Base-by-base conservation (phyloP, 2,113 vertebrate genomes). In the Cariama cristata region DNA sequence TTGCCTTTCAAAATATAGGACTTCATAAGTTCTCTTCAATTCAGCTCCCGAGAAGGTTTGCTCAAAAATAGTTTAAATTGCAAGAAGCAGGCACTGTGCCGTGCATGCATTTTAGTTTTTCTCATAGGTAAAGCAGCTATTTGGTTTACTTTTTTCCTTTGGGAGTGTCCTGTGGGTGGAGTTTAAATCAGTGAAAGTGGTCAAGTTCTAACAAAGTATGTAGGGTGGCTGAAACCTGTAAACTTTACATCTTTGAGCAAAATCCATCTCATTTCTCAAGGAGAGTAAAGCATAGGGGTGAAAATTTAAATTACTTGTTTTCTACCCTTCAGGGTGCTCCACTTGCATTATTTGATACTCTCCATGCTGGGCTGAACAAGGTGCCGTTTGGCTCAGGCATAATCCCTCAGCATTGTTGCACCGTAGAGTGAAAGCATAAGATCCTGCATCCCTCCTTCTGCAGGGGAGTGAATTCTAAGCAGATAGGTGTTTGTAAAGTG, bases 331-430 rank as follows among this genome's bases (percentile, higher is more conserved):
- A n/a, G 47, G 32, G 40, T 30, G 11, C 27, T 38, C 16, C 23
- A 16, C 42, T 19, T 50, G 72, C 11, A 5, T 17, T 13, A n/a
- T 4, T 23, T 40, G n/a, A 9, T 60, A 6, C 32, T 23, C 22
- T 8, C 1, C 0, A 16, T 38, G 53, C 35, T 50, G 47, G 59
- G 42, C 47, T 79, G 23, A 27, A 7, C 12, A 11, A 67, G 32
- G 23, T 27, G 35, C 35, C 21, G 1, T 7, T 28, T 67, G 40
- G 50, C 74, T 63, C 47, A 22, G 42, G 16, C 9, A 0, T 4
- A 12, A 0, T 27, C 30, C 3, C 35, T 45, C 28, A 0, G 11
- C 12, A 1, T 2, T 5, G 17, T 40, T 12, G 0, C 19, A 16
- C 59, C 6, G 1, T 2, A 28, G 47, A 22, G 26, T 8, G 47